phyloP scores from a whole-genome alignment of 1,140 invertebrate genomes.

The Calosoma granatense region DNA sequence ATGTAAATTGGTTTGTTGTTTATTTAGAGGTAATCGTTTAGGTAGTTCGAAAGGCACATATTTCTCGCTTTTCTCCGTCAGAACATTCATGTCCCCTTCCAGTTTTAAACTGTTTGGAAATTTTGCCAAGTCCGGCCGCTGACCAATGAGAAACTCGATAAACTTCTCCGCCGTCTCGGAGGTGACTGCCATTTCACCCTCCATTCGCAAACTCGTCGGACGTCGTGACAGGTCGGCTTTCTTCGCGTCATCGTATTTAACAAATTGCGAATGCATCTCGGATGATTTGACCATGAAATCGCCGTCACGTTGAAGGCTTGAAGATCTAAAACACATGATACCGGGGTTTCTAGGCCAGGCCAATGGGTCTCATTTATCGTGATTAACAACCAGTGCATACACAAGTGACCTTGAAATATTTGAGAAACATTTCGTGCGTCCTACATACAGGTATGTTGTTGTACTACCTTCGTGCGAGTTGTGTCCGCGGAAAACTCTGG shows the following conservation, averaged over 20 bases:
- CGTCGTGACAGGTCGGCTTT: slow-evolving; percentile 34
- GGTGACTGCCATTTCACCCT: slow-evolving; percentile 37
- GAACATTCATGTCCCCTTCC: slow-evolving; percentile 38
- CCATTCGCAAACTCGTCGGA: slow-evolving; percentile 38
- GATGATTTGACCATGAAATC: slow-evolving; percentile 5
- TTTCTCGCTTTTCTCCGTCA: slow-evolving; percentile 40
- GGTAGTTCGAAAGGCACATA: slow-evolving; percentile 35
- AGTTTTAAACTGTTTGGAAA: slow-evolving; percentile 37
- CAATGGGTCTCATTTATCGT: not conserved
- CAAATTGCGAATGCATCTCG: slow-evolving; percentile 29
- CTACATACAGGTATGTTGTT: not conserved
- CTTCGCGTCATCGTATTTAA: slow-evolving; percentile 35
- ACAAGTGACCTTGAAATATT: not conserved
- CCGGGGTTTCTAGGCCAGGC: not conserved
- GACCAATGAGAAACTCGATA: slow-evolving; percentile 34
- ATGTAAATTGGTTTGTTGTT: slow-evolving; percentile 33
- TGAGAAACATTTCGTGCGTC: not conserved
- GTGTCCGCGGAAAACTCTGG: not conserved
- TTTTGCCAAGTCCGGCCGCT: slow-evolving; percentile 27
- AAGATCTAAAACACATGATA: slow-evolving; percentile 3
- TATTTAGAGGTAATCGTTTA: slow-evolving; percentile 22
- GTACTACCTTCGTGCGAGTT: not conserved
- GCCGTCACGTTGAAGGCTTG: not conserved
- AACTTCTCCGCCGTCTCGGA: slow-evolving; percentile 43
- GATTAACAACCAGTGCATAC: not conserved